Evolutionary conservation across 2,113 vertebrate genomes (phyloP), one percentile per base, ranked within the genome.

Genomic region (Vidua chalybeata): DNA sequence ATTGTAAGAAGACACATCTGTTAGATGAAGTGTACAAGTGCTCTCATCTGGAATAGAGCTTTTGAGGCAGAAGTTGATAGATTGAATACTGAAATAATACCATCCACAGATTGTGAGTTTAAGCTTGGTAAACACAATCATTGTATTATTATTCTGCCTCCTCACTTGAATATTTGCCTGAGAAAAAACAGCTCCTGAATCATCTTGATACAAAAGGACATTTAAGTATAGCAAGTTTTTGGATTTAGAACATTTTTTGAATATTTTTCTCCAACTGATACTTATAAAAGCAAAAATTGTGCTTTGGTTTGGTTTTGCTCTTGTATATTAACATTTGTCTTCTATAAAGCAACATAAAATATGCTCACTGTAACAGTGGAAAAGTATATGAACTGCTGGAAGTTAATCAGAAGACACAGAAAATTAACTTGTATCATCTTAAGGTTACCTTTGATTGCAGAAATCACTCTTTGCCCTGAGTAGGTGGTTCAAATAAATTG

Each of bases 391-490:
- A 89, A 68, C 62, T 87, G 85, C 62, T 91, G 52, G 33, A 95
- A 95, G 77, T 89, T 82, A 94, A 58, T 94, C 87, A 84, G 45
- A 66, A 67, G 49, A 74, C 52, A 80, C 17, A 91, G 59, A 76
- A 95, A 85, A 80, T 83, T 66, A 92, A 93, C 48, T 82, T 72
- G 55, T 72, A 52, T 85, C 39, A 37, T 77, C 48, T 78, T 85
- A 77, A 66, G 41, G 90, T 96, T 95, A 71, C 46, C 56, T 94
- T 51, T 90, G 90, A 73, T 78, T 94, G 66, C 48, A 37, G 87
- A 93, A 92, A 76, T 93, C 41, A 43, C 6, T 92, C 55, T 94
- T 96, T 87, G 62, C 71, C 86, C 68, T 92, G 82, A 90, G 74
- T 45, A 96, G 78, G 59, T 23, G 43, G 76, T 74, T 95, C 45